Conservation (phyloP, 2,888 invertebrate genomes). For the Clostera curtula region DNA sequence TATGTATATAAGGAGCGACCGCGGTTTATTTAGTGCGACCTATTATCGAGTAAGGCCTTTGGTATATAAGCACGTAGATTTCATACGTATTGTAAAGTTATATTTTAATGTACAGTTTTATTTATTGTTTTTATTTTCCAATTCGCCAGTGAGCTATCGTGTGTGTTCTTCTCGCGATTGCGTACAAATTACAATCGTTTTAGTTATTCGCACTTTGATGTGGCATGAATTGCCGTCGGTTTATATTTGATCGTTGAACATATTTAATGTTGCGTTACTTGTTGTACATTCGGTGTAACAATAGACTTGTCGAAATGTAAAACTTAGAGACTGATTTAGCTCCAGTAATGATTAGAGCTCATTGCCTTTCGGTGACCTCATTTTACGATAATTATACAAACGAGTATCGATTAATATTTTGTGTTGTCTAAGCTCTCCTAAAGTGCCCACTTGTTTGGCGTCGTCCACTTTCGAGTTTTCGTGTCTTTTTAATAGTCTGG, state of each 20-base stretch:
- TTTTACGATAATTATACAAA: conserved; percentile 9
- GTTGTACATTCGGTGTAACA: conserved; percentile 18
- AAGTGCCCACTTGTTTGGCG: conserved; percentile 5
- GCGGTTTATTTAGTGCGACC: conserved; percentile 19
- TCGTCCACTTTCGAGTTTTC: conserved; percentile 5
- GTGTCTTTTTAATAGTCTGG: conserved; percentile 7
- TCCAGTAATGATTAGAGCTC: conserved; percentile 14
- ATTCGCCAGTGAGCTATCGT: conserved; percentile 17
- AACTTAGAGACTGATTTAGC: conserved; percentile 20
- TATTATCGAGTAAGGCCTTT: conserved; percentile 31
- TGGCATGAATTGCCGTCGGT: too few relatives aligned
- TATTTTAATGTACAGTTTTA: conserved; percentile 29
- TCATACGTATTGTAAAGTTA: conserved; percentile 40
- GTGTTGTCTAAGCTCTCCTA: conserved; percentile 5
- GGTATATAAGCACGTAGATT: conserved; percentile 40
- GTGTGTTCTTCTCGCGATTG: conserved; percentile 10
- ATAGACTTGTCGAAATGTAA: conserved; percentile 13
- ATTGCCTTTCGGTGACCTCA: conserved; percentile 15
- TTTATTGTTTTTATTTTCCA: conserved; percentile 26
- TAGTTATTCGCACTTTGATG: too few relatives aligned
- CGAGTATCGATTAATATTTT: conserved; percentile 7
- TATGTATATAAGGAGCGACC: conserved; percentile 29
- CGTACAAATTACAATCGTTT: too few relatives aligned
- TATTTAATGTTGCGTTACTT: too few relatives aligned
- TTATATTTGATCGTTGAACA: too few relatives aligned